phyloP scores from a whole-genome alignment of 2,113 vertebrate species.

The Indri indri region DNA sequence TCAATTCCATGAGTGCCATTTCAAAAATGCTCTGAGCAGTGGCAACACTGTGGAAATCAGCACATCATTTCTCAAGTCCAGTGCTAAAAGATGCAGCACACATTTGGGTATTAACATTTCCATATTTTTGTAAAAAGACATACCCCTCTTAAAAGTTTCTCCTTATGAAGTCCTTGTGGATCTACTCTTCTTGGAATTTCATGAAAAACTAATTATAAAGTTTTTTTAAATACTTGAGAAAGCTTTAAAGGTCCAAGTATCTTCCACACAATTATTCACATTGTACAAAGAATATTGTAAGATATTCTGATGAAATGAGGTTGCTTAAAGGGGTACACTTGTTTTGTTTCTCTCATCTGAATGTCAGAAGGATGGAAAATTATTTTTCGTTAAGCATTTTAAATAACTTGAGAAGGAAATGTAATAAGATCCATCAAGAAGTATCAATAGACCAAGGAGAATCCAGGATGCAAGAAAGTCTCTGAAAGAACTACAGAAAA shows the following conservation, averaged over 20 bases:
- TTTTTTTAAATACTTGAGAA: background rate
- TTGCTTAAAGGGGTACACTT: background rate
- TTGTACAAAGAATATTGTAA: background rate
- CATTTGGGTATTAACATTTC: background rate
- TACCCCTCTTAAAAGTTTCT: background rate
- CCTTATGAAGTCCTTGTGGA: background rate
- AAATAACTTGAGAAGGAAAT: constrained; percentile 25
- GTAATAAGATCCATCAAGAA: constrained; percentile 27
- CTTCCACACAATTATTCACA: background rate
- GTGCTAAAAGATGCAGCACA: background rate
- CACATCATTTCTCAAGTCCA: background rate
- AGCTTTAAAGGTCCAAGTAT: background rate
- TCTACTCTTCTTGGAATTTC: background rate
- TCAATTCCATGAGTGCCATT: background rate
- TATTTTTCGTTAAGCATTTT: constrained; percentile 39
- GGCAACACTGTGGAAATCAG: background rate
- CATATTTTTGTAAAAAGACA: background rate
- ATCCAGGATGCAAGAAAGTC: background rate
- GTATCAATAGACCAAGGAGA: background rate
- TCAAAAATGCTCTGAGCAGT: background rate
- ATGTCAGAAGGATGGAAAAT: background rate
- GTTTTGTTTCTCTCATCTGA: background rate
- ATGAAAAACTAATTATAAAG: background rate
- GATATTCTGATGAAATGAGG: background rate
- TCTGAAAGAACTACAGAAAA: background rate